phyloP scores from a whole-genome alignment of 2,888 invertebrate genomes.

The Drosophila dives region DNA sequence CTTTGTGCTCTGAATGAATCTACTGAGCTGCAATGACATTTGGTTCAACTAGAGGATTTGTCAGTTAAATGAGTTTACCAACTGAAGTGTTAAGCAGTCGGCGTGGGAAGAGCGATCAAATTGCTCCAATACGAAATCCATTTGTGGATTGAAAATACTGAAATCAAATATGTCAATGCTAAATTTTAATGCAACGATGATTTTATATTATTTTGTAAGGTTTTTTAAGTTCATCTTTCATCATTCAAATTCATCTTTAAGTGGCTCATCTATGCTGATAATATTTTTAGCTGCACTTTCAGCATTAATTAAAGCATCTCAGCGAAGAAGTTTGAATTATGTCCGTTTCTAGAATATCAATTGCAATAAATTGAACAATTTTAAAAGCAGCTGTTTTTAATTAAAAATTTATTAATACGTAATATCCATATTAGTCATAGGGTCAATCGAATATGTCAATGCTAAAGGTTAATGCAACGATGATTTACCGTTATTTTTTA shows the following conservation, averaged over 20 bases:
- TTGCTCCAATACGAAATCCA: background rate
- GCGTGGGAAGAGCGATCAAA: constrained; percentile 7
- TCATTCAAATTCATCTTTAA: background rate
- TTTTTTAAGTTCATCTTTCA: background rate
- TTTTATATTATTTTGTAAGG: background rate
- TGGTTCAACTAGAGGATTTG: constrained; percentile 14
- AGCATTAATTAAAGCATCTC: constrained; percentile 19
- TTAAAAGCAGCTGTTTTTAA: too few relatives aligned
- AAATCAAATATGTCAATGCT: background rate
- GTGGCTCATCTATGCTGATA: background rate
- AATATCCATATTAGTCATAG: too few relatives aligned
- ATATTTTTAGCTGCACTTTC: background rate
- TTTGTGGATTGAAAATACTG: background rate
- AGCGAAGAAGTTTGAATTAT: background rate
- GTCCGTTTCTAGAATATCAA: too few relatives aligned
- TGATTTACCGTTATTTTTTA: background rate
- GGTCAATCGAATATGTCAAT: too few relatives aligned
- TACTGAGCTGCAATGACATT: constrained; percentile 33
- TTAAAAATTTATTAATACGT: too few relatives aligned
- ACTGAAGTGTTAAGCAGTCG: constrained; percentile 11
- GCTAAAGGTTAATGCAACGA: background rate
- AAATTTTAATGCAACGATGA: background rate
- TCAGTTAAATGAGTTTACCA: constrained; percentile 31
- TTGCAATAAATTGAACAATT: too few relatives aligned
- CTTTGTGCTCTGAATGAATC: background rate